Conservation (phyloP, 2,797 vertebrate genomes). For the Thaleichthys pacificus region DNA sequence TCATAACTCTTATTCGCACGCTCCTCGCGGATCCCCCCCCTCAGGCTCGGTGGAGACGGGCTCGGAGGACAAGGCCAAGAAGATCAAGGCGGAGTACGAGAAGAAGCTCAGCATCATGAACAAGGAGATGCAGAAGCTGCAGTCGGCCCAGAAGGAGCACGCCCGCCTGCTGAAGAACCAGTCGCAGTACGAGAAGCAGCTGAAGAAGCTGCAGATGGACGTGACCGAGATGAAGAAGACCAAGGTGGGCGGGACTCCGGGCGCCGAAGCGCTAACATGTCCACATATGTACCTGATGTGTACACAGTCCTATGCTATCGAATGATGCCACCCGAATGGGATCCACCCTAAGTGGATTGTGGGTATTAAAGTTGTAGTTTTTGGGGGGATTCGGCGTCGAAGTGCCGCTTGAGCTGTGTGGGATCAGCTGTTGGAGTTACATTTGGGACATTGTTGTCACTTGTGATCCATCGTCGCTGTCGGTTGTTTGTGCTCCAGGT, state of each 20-base stretch:
- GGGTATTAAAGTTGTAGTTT: too few species aligned
- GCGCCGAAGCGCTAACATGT: not conserved
- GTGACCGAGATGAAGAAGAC: constrained; percentile 98
- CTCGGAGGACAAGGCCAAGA: constrained; percentile 92
- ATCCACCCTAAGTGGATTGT: too few species aligned
- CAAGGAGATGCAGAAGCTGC: constrained; percentile 93
- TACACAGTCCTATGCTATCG: too few species aligned
- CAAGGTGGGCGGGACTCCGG: constrained; percentile 74
- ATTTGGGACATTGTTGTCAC: too few species aligned
- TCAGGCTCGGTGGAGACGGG: constrained; percentile 89
- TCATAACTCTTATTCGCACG: too few species aligned
- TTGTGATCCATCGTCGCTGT: not conserved
- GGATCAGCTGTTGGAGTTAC: too few species aligned
- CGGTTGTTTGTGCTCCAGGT: constrained; percentile 73
- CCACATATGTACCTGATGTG: too few species aligned
- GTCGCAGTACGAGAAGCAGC: constrained; percentile 94
- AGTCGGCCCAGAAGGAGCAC: constrained; percentile 93
- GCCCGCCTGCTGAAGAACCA: constrained; percentile 95
- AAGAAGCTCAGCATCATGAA: constrained; percentile 95
- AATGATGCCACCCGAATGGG: too few species aligned
- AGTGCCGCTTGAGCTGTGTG: too few species aligned
- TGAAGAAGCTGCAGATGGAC: constrained; percentile 93
- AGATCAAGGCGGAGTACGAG: constrained; percentile 93
- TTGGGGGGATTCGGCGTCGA: too few species aligned
- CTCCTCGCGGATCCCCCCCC: not conserved